Conservation (phyloP, 2,113 vertebrate genomes). For the Rhegmatorhina hoffmannsi region DNA sequence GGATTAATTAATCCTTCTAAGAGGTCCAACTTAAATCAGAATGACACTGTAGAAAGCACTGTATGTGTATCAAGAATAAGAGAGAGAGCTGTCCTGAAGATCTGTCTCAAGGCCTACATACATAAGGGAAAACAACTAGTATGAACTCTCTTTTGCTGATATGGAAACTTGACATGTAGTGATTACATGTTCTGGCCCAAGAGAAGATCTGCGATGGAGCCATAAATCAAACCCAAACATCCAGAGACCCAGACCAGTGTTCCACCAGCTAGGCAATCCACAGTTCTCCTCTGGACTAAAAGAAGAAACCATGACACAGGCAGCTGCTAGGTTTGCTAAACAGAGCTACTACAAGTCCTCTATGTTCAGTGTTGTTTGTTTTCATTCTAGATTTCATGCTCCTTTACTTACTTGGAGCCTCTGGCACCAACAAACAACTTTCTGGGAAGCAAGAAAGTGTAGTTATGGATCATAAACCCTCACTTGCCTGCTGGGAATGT, state of each 20-base stretch:
- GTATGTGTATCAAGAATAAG: neutral
- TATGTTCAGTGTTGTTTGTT: neutral
- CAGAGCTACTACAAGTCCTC: neutral
- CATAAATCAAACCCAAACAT: neutral
- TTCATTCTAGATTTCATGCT: constrained; percentile 3
- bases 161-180: neutral
- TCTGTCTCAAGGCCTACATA: neutral
- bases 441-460: neutral
- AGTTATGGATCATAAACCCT: constrained; percentile 36
- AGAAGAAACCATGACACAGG: neutral
- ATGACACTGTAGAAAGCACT: neutral
- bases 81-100: neutral
- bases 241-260: neutral
- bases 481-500: constrained; percentile 8
- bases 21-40: neutral
- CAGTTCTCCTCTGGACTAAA: neutral
- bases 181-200: neutral
- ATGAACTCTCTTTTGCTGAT: neutral
- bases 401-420: constrained; percentile 20
- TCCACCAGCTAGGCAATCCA: neutral
- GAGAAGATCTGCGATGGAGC: neutral
- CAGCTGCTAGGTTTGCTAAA: neutral
- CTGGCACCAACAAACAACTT: constrained; percentile 14
- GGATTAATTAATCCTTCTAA: neutral
- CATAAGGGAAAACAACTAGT: neutral